Conservation (phyloP, 2,888 invertebrate species). For the Eledone cirrhosa region DNA sequence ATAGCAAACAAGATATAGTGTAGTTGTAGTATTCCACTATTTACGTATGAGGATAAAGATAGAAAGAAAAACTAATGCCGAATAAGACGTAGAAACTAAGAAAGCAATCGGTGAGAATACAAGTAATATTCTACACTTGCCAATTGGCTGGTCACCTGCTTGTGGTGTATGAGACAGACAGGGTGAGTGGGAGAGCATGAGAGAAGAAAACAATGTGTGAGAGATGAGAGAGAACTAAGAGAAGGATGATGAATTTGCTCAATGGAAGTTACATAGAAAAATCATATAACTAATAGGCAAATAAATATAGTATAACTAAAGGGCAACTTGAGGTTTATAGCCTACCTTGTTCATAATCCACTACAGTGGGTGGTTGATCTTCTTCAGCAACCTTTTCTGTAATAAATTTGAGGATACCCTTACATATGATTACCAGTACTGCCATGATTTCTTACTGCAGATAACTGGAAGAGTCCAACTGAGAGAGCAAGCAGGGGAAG, state of each 20-base stretch:
- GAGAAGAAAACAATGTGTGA: not conserved
- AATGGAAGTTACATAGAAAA: not conserved
- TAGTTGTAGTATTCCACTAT: too few species aligned
- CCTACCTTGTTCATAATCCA: constrained; percentile 25
- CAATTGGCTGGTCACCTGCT: too few species aligned
- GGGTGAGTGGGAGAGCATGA: not conserved
- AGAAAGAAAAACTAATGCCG: too few species aligned
- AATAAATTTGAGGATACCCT: constrained; percentile 21
- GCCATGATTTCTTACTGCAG: constrained; percentile 20
- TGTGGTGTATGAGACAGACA: too few species aligned
- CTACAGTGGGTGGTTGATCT: not conserved
- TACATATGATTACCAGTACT: constrained; percentile 26
- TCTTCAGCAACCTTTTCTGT: constrained; percentile 1
- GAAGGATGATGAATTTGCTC: not conserved
- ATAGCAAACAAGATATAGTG: too few species aligned
- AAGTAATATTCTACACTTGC: too few species aligned
- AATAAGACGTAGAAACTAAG: too few species aligned
- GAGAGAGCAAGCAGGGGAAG: not conserved
- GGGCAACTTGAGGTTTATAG: not conserved
- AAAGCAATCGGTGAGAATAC: too few species aligned
- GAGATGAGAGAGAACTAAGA: not conserved
- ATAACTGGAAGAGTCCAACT: constrained; percentile 17
- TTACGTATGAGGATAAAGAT: too few species aligned
- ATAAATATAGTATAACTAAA: not conserved
- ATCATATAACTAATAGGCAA: not conserved